A percentile compares a stretch with the other conserved stretches of the same genome.
Evolutionary conservation across 2,888 invertebrate species (phyloP).

Genomic region (Lycophotia porphyrea): DNA sequence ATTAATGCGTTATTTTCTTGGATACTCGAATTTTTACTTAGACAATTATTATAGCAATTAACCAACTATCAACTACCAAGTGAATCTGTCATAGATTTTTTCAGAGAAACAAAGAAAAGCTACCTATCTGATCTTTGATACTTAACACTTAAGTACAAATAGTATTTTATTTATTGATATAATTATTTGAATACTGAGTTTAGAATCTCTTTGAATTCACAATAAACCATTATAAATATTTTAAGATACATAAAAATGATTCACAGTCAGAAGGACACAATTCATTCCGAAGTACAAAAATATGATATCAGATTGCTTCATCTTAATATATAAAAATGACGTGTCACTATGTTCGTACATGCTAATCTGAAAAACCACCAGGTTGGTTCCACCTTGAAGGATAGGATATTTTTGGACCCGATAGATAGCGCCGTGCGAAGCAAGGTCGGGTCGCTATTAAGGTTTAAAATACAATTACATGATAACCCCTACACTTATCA

Average conservation of each 20-base stretch:
- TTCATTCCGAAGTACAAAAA: slow-evolving; percentile 6
- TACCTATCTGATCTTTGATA: not conserved
- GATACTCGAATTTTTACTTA: not conserved
- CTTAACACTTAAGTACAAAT: not conserved
- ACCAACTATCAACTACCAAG: not conserved
- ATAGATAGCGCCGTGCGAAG: not conserved
- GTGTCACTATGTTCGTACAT: not conserved
- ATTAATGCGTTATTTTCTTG: not conserved
- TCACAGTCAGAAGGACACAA: not conserved
- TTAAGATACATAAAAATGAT: not conserved
- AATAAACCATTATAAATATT: not conserved
- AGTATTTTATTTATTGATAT: not conserved
- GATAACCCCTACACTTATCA: not conserved
- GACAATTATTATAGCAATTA: not conserved
- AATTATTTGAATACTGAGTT: not conserved
- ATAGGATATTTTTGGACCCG: not conserved
- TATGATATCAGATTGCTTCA: not conserved
- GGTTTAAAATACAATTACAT: not conserved
- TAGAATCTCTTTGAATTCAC: not conserved
- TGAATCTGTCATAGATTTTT: not conserved
- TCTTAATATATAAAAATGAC: not conserved
- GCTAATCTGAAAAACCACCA: not conserved
- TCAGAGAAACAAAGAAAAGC: not conserved
- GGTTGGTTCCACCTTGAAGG: not conserved
- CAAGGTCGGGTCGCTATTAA: not conserved